Percentiles rank a stretch among this genome's conserved stretches.
These are phyloP conservation scores for Perizoma affinitatum DNA, from an alignment of 2,888 invertebrate species.

Conservation along the genomic window DNA sequence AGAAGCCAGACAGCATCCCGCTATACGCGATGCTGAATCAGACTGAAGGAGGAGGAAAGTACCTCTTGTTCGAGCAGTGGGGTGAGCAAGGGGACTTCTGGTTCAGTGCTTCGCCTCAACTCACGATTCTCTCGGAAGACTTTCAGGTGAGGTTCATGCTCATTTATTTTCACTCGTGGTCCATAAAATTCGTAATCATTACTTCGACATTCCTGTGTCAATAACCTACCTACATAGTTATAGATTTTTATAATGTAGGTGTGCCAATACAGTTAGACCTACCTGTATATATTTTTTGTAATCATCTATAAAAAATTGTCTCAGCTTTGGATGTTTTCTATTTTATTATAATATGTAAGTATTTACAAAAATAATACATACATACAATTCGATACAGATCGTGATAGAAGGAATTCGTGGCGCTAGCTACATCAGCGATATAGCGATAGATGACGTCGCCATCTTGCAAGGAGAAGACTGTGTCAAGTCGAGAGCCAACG, in stretches of 20 bases:
- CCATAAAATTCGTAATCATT: too few relatives aligned
- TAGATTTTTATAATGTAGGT: too few relatives aligned
- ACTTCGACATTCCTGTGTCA: too few relatives aligned
- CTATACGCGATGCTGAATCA: slow-evolving; percentile 44
- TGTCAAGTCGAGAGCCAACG: slow-evolving; percentile 46
- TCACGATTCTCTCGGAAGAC: slow-evolving; percentile 70
- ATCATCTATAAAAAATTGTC: neutral
- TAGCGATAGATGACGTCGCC: slow-evolving; percentile 91
- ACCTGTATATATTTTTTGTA: too few relatives aligned
- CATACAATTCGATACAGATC: slow-evolving; percentile 85
- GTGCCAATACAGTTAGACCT: too few relatives aligned
- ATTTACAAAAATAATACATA: too few relatives aligned
- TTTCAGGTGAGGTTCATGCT: slow-evolving; percentile 78
- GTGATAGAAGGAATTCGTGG: slow-evolving; percentile 90
- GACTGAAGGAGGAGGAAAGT: slow-evolving; percentile 43
- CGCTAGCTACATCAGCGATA: slow-evolving; percentile 87
- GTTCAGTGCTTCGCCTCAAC: slow-evolving; percentile 80
- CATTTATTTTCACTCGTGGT: neutral
- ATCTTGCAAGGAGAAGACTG: slow-evolving; percentile 86
- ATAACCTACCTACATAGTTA: too few relatives aligned
- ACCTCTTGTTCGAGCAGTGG: slow-evolving; percentile 83
- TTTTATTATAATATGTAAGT: too few relatives aligned
- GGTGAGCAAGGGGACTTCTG: slow-evolving; percentile 90
- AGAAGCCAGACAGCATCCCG: slow-evolving; percentile 59
- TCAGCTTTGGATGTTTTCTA: too few relatives aligned